phyloP scores from a whole-genome alignment of 1,140 invertebrate species.

The silkworm (Bombyx mori) region DNA sequence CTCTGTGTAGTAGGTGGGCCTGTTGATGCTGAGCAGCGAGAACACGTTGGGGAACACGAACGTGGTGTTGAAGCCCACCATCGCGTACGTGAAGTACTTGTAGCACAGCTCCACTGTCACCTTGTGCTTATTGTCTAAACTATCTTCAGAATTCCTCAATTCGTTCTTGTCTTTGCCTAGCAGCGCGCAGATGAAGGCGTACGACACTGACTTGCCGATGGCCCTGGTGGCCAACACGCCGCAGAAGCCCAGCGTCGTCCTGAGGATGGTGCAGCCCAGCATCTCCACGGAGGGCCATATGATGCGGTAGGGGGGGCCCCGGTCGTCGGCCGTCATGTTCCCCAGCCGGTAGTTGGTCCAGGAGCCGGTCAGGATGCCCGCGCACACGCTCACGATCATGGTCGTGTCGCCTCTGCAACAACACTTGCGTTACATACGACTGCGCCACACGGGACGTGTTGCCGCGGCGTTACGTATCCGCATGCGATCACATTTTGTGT shows the following conservation, averaged over 20 bases:
- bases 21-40: constrained; percentile 80
- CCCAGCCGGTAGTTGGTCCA: constrained; percentile 89
- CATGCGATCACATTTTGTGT: too few species aligned
- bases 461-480: too few species aligned
- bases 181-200: constrained; percentile 79
- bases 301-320: constrained; percentile 79
- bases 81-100: constrained; percentile 82
- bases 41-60: constrained; percentile 87
- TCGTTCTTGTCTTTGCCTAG: constrained; percentile 76
- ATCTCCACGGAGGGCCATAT: constrained; percentile 84
- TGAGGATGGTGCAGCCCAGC: constrained; percentile 75
- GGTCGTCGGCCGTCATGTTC: constrained; percentile 71
- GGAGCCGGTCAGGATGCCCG: constrained; percentile 84
- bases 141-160: constrained; percentile 75
- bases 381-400: constrained; percentile 84
- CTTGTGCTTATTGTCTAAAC: constrained; percentile 77
- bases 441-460: too few species aligned
- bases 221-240: constrained; percentile 78
- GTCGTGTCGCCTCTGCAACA: constrained; percentile 86
- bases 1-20: constrained; percentile 89
- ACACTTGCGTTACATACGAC: not conserved
- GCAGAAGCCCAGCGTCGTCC: constrained; percentile 82
- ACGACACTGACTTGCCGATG: constrained; percentile 79
- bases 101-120: constrained; percentile 84
- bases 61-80: constrained; percentile 83